These are phyloP conservation scores for Drosophila watanabei DNA, from an alignment of 1,140 invertebrate species.

Conservation along the genomic window DNA sequence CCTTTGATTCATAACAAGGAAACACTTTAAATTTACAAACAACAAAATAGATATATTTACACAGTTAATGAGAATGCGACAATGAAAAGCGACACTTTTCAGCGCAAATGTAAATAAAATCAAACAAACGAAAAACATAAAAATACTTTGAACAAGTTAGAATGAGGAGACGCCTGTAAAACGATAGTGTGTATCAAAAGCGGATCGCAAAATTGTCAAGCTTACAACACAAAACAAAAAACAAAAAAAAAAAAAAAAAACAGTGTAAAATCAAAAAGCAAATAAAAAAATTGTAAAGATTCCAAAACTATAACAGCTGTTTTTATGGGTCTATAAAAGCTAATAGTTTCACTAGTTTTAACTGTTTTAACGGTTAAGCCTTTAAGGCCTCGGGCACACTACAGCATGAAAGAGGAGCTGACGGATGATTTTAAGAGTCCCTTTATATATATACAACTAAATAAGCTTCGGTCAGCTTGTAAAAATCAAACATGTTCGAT, in stretches of 20 bases:
- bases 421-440: too few relatives aligned
- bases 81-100: slow-evolving; percentile 20
- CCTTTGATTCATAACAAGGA: slow-evolving; percentile 62
- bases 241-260: slow-evolving; percentile 59
- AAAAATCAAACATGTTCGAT: too few relatives aligned
- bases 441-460: too few relatives aligned
- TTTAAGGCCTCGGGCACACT: too few relatives aligned
- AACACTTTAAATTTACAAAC: slow-evolving; percentile 49
- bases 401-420: too few relatives aligned
- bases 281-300: slow-evolving; percentile 77
- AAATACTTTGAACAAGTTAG: slow-evolving; percentile 68
- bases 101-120: slow-evolving; percentile 68
- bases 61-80: slow-evolving; percentile 49
- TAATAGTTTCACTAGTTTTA: background rate
- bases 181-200: slow-evolving; percentile 52
- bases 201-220: slow-evolving; percentile 62
- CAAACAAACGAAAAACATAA: slow-evolving; percentile 45
- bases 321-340: background rate
- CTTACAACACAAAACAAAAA: slow-evolving; percentile 60
- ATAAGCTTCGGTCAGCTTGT: too few relatives aligned
- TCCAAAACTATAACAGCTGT: slow-evolving; percentile 22
- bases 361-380: background rate
- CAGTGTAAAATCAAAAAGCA: slow-evolving; percentile 74
- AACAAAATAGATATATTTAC: slow-evolving; percentile 36
- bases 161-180: slow-evolving; percentile 46